Evolutionary conservation across 92 coral and sea anemone species (phyloP).

Genomic region (Porites rus): DNA sequence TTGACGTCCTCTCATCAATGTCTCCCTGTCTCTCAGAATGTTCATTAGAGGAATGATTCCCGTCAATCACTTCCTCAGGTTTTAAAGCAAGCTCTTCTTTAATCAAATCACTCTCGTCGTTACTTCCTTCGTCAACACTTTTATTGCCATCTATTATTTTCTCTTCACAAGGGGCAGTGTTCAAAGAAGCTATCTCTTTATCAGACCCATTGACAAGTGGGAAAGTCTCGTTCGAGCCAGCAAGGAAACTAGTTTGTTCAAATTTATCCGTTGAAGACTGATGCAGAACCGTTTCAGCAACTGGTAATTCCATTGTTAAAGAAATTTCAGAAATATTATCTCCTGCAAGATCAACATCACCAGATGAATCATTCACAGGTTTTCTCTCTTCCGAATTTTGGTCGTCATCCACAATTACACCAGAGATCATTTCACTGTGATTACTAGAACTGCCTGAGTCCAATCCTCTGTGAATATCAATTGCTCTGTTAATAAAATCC

Average conservation of each 20-base stretch:
- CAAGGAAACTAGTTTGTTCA: not conserved
- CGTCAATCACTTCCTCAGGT: not conserved
- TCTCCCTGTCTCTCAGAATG: not conserved
- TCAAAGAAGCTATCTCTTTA: not conserved
- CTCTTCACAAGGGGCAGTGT: not conserved
- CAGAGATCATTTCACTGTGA: not conserved
- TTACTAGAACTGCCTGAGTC: constrained; percentile 1
- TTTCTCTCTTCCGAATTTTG: not conserved
- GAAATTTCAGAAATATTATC: constrained; percentile 11
- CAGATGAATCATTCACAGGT: not conserved
- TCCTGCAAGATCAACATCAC: constrained; percentile 11
- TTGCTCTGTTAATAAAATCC: not conserved
- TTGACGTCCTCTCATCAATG: not conserved
- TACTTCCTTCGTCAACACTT: not conserved
- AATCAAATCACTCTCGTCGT: not conserved
- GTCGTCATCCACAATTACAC: not conserved
- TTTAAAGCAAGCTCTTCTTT: constrained; percentile 17
- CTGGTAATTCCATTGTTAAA: constrained; percentile 45
- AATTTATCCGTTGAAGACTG: not conserved
- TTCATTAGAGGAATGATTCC: not conserved
- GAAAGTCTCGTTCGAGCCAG: not conserved
- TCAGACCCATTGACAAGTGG: not conserved
- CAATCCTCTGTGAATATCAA: constrained; percentile 7
- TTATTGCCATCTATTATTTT: not conserved
- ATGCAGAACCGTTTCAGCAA: constrained; percentile 23